Evolutionary conservation across 2,888 invertebrate genomes (phyloP), one percentile per base, ranked within the genome.

Genomic region (Lepeophtheirus nordmannii): DNA sequence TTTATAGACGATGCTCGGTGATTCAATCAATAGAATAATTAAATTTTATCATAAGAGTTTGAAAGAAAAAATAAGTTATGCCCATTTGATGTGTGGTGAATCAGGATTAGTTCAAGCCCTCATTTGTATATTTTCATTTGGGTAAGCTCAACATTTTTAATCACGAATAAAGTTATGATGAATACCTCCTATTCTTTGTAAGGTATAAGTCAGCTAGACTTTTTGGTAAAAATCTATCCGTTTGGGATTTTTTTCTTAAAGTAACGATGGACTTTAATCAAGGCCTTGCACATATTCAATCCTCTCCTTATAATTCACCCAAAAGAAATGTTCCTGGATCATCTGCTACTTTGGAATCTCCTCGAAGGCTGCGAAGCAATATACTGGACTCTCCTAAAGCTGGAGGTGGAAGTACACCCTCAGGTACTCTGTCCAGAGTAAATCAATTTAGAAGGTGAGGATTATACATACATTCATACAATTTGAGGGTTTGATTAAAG

Each of bases 171-270:
- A 30, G 7, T 30, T 53, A n/a, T 53, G 53, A 53, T 17, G 8
- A n/a, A 1, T 8, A 5, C 7, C 8, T 53, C 1, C 8, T 53
- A n/a, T 20, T n/a, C 2, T 53, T 53, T 17, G 8, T 30, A 17
- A 97, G 97, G 10, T 94, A 94, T 76, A 89, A 90, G 72, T 93
- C 93, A 9, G 84, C 89, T 2, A 81, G 94, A 68, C 82, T 96
- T 71, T 96, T 97, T 76, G 87, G 92, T 37, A 84, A 87, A 71
- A 93, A 94, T 78, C 84, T 93, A 70, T 97, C 92, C 75, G 85
- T 97, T 70, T 98, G 98, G 98, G 97, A 98, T 76, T 98, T 90
- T 78, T 86, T 97, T 73, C 86, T 94, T 93, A 77, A 80, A 68
- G 62, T 38, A 20, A 56, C 23, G 40, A 58, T 53, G 37, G 62